Base-by-base conservation (phyloP, 2,797 vertebrate species). In the Oreochromis grahami region DNA sequence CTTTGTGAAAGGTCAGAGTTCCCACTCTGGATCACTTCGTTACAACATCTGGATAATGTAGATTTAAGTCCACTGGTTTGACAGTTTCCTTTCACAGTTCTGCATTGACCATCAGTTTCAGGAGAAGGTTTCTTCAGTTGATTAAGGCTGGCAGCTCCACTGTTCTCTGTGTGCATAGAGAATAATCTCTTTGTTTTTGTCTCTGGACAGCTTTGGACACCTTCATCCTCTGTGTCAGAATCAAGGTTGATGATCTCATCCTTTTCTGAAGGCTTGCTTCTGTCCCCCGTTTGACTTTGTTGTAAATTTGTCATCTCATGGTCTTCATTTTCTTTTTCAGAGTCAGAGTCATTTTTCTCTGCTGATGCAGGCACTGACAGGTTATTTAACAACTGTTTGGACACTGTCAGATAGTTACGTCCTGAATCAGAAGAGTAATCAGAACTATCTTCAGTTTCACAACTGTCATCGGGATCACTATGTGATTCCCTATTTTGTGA, bases 361-460 rank as follows among this genome's bases (percentile, higher is more conserved):
- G 58, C 9, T 3, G 32, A 63, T 0, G 9, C 9, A 63, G 45
- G n/a, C n/a, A 5, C 13, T 7, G n/a, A 79, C 9, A 38, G 3
- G 9, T 36, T 52, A n/a, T 68, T 38, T 17, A 50, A 34, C 3
- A 60, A n/a, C 13, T 38, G 3, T 3, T 3, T 48, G 2, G 88
- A 41, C 2, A 32, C 80, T 1, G 90, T 91, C 51, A 92, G 12
- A 53, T 26, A 32, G 68, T 90, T 93, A 8, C 1, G 9, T 45
- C 77, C 50, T 21, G 45, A 12, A 38, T 17, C 55, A 41, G 78
- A 34, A 14, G 88, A 76, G 65, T 92, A 92, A 87, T 91, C 74
- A 43, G 24, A 58, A 36, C 91, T 92, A 78, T 93, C 78, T 2
- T 93, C 92, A 21, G 91, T 93, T 21, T 87, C 84, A 78, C 85